These are phyloP conservation scores for Anastatus disparis DNA, from an alignment of 1,140 invertebrate genomes.

Conservation along the genomic window DNA sequence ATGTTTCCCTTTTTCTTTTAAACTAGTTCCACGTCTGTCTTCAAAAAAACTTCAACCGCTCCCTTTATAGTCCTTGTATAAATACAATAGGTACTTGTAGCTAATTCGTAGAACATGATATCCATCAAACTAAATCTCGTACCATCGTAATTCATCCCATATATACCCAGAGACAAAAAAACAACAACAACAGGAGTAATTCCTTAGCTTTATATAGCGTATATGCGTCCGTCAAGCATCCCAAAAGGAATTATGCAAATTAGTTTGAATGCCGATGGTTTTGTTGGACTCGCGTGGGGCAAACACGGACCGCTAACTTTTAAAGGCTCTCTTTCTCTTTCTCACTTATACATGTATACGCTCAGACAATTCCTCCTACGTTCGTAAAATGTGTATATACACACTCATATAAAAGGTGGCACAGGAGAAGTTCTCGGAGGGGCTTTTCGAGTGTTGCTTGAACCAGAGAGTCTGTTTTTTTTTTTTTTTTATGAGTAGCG, in stretches of 20 bases:
- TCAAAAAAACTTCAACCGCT: no score
- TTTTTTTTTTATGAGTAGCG: conserved; percentile 21
- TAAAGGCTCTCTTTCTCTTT: neutral
- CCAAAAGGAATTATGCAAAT: conserved; percentile 43
- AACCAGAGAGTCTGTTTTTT: no score
- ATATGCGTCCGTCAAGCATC: neutral
- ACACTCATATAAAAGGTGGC: neutral
- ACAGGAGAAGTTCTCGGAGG: neutral
- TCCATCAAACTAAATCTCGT: no score
- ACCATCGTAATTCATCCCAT: no score
- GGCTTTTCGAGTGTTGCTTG: conserved; percentile 6
- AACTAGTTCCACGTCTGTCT: no score
- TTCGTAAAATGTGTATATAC: neutral
- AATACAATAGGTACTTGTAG: no score
- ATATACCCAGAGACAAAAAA: no score
- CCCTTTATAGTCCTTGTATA: no score
- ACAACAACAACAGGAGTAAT: no score
- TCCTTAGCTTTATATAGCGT: no score
- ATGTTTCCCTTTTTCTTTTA: no score
- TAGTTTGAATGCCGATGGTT: conserved; percentile 31
- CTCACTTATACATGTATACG: neutral
- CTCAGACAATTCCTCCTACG: conserved; percentile 1
- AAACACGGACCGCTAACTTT: conserved; percentile 36
- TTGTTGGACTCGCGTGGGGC: conserved; percentile 11
- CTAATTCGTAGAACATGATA: no score